These are phyloP conservation scores for Daptonema setosum DNA, from an alignment of 2,888 invertebrate species.

Conservation along the genomic window DNA sequence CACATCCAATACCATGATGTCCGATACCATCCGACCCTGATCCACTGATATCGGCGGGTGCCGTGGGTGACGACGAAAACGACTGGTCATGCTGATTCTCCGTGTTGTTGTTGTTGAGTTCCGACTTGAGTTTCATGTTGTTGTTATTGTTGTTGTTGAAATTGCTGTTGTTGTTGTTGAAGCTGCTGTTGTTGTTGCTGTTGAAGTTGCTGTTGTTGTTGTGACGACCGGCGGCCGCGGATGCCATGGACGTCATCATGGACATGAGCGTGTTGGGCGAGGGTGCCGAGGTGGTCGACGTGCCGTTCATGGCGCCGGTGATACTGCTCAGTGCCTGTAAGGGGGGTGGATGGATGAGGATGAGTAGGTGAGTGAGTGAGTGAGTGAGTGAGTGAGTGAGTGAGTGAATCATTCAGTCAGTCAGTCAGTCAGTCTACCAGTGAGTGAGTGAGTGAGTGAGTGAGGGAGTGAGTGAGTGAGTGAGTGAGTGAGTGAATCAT, in stretches of 20 bases:
- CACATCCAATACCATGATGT: slow-evolving; percentile 5
- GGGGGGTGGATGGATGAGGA: too few species aligned
- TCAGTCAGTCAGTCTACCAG: too few species aligned
- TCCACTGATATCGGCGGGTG: neutral
- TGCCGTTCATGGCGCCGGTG: neutral
- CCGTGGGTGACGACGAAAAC: neutral
- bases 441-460: too few species aligned
- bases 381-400: too few species aligned
- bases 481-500: too few species aligned
- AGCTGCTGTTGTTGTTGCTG: neutral
- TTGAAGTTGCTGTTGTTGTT: too few species aligned
- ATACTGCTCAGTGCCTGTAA: neutral
- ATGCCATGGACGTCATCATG: neutral
- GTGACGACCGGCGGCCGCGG: neutral
- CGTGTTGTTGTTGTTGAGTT: neutral
- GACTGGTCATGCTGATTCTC: neutral
- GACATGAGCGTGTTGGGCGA: neutral
- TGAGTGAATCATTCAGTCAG: too few species aligned
- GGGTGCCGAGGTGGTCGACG: neutral
- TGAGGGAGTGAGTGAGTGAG: too few species aligned
- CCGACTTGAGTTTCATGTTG: neutral
- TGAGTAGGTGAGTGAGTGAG: too few species aligned
- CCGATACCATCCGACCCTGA: neutral
- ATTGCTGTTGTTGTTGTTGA: neutral
- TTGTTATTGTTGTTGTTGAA: neutral